Conservation (phyloP, 2,797 vertebrate genomes). For the Pteronotus mesoamericanus region DNA sequence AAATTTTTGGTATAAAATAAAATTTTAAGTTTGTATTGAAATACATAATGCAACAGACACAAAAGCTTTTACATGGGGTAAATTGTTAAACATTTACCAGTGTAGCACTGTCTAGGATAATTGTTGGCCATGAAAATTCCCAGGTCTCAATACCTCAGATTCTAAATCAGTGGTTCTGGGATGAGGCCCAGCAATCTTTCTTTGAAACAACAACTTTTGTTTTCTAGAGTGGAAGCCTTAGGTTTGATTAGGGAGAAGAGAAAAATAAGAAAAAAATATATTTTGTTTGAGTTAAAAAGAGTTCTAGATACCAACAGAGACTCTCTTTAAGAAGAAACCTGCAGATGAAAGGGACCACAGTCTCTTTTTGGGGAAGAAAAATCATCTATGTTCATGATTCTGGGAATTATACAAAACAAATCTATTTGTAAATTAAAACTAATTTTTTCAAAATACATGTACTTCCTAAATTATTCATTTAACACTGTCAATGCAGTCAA, state of each 20-base stretch:
- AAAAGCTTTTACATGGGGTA: neutral
- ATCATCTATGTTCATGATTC: neutral
- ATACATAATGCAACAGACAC: too few relatives aligned
- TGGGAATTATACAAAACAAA: neutral
- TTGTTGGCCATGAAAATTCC: neutral
- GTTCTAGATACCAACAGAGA: neutral
- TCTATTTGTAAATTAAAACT: slow-evolving; percentile 21
- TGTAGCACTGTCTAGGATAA: neutral
- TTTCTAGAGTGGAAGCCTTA: neutral
- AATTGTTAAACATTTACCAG: neutral
- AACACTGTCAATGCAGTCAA: neutral
- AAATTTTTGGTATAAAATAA: neutral
- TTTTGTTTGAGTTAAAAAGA: neutral
- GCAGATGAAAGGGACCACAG: neutral
- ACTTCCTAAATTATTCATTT: neutral
- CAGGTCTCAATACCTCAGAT: neutral
- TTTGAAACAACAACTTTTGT: neutral
- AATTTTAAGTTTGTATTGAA: neutral
- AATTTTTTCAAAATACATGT: neutral
- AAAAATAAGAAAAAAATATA: slow-evolving; percentile 11
- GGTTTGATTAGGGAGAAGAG: neutral
- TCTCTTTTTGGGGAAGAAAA: neutral
- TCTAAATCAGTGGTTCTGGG: neutral
- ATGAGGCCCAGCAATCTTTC: neutral
- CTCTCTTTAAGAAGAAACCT: neutral